Conservation (phyloP, 2,888 invertebrate species). For the Phengaris arion region DNA sequence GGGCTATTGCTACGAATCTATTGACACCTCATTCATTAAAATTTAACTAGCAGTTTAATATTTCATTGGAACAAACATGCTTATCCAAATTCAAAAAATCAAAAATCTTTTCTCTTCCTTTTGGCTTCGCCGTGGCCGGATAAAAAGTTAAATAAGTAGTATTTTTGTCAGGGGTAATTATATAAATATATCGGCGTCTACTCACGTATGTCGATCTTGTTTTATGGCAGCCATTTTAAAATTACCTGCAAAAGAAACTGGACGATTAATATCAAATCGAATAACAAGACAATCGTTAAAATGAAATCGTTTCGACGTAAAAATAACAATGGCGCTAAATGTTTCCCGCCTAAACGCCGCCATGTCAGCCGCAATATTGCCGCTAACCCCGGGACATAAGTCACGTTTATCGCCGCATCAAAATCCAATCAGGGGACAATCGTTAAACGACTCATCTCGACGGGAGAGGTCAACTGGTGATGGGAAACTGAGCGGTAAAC, state of each 20-base stretch:
- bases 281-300: constrained; percentile 26
- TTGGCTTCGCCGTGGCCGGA: no score
- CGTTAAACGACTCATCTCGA: constrained; percentile 62
- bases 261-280: constrained; percentile 13
- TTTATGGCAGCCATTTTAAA: not conserved
- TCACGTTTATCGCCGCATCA: constrained; percentile 78
- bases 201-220: constrained; percentile 8
- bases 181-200: not conserved
- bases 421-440: constrained; percentile 77
- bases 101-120: no score
- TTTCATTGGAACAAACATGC: no score
- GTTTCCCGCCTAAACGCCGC: constrained; percentile 60
- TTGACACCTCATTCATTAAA: no score
- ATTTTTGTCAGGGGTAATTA: not conserved
- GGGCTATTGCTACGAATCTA: no score
- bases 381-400: constrained; percentile 69
- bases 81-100: no score
- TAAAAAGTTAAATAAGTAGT: no score
- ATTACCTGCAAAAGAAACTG: constrained; percentile 35
- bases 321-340: constrained; percentile 66
- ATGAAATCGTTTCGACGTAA: constrained; percentile 39
- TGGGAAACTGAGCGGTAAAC: constrained; percentile 2
- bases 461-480: constrained; percentile 2
- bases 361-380: constrained; percentile 63
- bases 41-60: no score